phyloP scores from a whole-genome alignment of 1,140 invertebrate genomes.

The Eueides isabella region DNA sequence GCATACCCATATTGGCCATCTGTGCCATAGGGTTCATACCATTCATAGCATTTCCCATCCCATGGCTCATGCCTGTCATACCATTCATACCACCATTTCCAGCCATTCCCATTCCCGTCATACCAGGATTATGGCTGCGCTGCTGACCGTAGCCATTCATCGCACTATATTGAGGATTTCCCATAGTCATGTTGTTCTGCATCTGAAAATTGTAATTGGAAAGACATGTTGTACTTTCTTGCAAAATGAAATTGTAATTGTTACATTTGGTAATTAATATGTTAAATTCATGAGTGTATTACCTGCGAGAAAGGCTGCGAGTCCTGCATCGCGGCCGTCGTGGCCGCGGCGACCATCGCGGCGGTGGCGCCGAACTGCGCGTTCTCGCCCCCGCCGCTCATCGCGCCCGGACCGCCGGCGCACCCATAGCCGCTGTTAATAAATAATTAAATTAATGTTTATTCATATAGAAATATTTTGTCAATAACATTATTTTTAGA shows the following conservation, averaged over 20 bases:
- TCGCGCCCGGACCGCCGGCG: conserved; percentile 80
- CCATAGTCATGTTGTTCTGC: conserved; percentile 83
- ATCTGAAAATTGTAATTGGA: conserved; percentile 61
- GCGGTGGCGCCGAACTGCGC: conserved; percentile 80
- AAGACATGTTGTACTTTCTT: background rate
- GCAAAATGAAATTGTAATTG: background rate
- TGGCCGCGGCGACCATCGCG: conserved; percentile 80
- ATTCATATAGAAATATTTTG: background rate
- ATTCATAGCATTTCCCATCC: conserved; percentile 80
- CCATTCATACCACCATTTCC: conserved; percentile 84
- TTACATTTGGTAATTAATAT: background rate
- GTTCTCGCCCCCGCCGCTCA: conserved; percentile 81
- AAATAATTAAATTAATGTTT: conserved; percentile 14
- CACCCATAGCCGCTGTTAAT: conserved; percentile 79
- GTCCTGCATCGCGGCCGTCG: conserved; percentile 81
- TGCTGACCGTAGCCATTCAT: conserved; percentile 82
- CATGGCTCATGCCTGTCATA: conserved; percentile 83
- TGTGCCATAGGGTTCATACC: conserved; percentile 84
- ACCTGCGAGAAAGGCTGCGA: conserved; percentile 82
- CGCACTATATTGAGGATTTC: conserved; percentile 79
- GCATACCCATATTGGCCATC: conserved; percentile 87
- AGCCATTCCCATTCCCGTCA: conserved; percentile 85
- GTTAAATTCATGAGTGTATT: conserved; percentile 17
- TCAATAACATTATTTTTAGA: background rate
- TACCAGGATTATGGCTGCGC: conserved; percentile 81